Percentiles rank a stretch among this genome's conserved stretches.
Evolutionary conservation across 2,113 vertebrate species (phyloP).

Genomic region (Rallus limicola): DNA sequence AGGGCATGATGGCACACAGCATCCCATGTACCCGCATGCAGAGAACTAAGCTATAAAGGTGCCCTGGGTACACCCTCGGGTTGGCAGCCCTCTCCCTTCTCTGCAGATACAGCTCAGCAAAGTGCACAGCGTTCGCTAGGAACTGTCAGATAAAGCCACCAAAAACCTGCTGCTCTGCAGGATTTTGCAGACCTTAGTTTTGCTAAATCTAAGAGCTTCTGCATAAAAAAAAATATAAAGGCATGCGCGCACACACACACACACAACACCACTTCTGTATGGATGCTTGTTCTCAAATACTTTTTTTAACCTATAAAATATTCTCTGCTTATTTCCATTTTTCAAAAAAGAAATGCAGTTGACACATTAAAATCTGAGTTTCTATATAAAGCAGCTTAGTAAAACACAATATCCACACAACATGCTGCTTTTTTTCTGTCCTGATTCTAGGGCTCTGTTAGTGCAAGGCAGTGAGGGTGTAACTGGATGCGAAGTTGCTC

Average conservation of each 20-base stretch:
- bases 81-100: neutral
- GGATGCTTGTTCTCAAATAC: conserved; percentile 25
- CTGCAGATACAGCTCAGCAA: neutral
- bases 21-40: neutral
- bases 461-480: neutral
- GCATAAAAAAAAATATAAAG: neutral
- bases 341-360: conserved; percentile 55
- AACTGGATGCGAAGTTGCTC: conserved; percentile 34
- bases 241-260: neutral
- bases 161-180: neutral
- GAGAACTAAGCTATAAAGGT: rapidly evolving
- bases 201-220: conserved; percentile 27
- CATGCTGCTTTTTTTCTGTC: conserved; percentile 27
- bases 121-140: neutral
- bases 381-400: conserved; percentile 45
- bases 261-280: neutral
- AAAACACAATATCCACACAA: conserved; percentile 58
- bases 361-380: conserved; percentile 50
- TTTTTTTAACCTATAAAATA: conserved; percentile 55
- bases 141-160: neutral
- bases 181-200: neutral
- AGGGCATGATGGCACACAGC: neutral
- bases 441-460: conserved; percentile 4
- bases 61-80: neutral
- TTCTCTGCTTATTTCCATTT: conserved; percentile 45